Conservation (phyloP, 2,113 vertebrate species). For the Barnardius zonarius region DNA sequence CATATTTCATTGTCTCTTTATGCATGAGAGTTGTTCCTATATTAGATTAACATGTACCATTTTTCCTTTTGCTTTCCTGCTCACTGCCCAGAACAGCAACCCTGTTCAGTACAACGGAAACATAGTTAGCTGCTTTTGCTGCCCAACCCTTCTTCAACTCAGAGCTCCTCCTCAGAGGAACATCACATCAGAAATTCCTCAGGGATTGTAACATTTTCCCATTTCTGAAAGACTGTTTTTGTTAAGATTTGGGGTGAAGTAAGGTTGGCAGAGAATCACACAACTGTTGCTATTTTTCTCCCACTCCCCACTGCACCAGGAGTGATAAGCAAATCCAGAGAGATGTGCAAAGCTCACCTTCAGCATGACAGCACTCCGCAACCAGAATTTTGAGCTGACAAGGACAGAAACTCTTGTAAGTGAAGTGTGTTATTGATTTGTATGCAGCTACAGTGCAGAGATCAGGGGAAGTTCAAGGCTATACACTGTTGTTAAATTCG, state of each 20-base stretch:
- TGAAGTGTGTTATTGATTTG: conserved; percentile 51
- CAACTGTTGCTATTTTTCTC: not conserved
- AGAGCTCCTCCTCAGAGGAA: not conserved
- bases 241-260: not conserved
- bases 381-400: conserved; percentile 48
- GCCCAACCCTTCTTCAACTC: not conserved
- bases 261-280: not conserved
- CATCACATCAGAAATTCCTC: not conserved
- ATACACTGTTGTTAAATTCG: conserved; percentile 24
- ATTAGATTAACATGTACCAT: not conserved
- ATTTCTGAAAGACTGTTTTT: not conserved
- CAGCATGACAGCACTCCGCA: not conserved
- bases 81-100: accelerated
- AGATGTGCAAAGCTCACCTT: conserved; percentile 14
- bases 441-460: conserved; percentile 49
- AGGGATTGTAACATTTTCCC: not conserved
- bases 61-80: not conserved
- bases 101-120: not conserved
- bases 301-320: not conserved
- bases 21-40: not conserved
- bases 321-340: not conserved
- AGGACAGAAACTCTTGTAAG: conserved; percentile 30
- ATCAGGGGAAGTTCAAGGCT: conserved; percentile 58
- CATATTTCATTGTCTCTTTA: not conserved
- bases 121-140: not conserved